Evolutionary conservation across 1,140 invertebrate genomes (phyloP).

Genomic region (Drosophila bocki): DNA sequence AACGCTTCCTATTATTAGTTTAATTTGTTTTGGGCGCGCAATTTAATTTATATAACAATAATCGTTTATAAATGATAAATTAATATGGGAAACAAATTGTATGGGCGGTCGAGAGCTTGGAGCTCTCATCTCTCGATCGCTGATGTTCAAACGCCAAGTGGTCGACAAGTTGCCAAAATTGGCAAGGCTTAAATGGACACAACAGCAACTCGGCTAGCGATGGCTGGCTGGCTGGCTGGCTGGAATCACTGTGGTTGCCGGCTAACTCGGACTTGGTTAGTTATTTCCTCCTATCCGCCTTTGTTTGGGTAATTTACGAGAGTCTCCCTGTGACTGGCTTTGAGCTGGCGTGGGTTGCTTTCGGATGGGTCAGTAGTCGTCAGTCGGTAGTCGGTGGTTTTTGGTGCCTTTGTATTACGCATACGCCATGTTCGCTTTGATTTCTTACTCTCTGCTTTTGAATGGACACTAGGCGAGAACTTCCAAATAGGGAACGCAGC

Average conservation of each 20-base stretch:
- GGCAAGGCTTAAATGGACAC: constrained; percentile 80
- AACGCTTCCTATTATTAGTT: constrained; percentile 83
- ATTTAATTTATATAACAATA: constrained; percentile 84
- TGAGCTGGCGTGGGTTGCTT: constrained; percentile 39
- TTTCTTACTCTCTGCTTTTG: constrained; percentile 38
- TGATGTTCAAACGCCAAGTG: constrained; percentile 60
- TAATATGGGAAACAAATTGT: constrained; percentile 81
- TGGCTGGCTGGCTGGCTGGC: constrained; percentile 2
- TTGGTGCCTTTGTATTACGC: constrained; percentile 63
- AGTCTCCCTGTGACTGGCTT: constrained; percentile 30
- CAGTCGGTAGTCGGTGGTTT: constrained; percentile 14
- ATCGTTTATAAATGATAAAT: constrained; percentile 83
- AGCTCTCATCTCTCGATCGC: constrained; percentile 47
- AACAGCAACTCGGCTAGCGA: constrained; percentile 39
- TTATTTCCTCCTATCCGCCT: constrained; percentile 77
- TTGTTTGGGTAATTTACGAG: constrained; percentile 53
- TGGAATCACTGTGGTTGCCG: constrained; percentile 31
- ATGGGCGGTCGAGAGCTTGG: constrained; percentile 62
- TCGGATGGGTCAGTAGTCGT: constrained; percentile 54
- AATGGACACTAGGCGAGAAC: constrained; percentile 40
- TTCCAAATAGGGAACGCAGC: constrained; percentile 44
- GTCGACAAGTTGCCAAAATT: constrained; percentile 81
- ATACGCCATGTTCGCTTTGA: constrained; percentile 60
- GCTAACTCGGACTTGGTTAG: constrained; percentile 58
- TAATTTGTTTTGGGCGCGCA: constrained; percentile 81